Evolutionary conservation across 2,888 invertebrate genomes (phyloP), one percentile per base, ranked within the genome.

Genomic region (Orgyia antiqua): DNA sequence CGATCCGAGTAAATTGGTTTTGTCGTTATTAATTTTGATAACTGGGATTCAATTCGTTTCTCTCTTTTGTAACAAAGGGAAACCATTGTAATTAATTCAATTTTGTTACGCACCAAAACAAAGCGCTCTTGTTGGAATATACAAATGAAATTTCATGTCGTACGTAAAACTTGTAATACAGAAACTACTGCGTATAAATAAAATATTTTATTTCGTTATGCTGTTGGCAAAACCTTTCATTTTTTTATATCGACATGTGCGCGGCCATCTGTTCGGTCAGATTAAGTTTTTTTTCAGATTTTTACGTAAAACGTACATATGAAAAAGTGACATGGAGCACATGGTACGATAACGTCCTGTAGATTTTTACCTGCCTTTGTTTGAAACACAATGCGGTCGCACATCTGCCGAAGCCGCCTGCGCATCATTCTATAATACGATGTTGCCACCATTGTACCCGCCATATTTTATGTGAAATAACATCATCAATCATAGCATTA

Each of bases 31-130:
- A 82, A 80, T 82, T 80, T 78, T 79, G 80, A 79, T 82, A 83
- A 80, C 82, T 80, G 83, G 79, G 80, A 82, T 84, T 78, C 78
- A 55, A 78, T 75, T 78, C 73, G 82, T 80, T 80, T 83, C 82
- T 80, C 82, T 80, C 78, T 82, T 83, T 79, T 79, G 79, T 80
- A 82, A 83, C 82, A 83, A 83, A 83, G 79, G 79, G 78, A 82
- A 83, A 72, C 75, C 76, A 75, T 78, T 62, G 77, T 77, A 82
- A 83, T 83, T 80, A 77, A 79, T 79, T 78, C 68, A 70, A 57
- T 61, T 71, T 68, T 68, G 67, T 76, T 74, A 63, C 66, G 61
- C 58, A 51, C 58, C 53, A 60, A 63, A 69, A 74, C 69, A 72
- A 75, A 70, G 57, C 59, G 49, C 46, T 62, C 54, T 50, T 56